A percentile compares a stretch with the other conserved stretches of the same genome.
Evolutionary conservation across 2,888 invertebrate genomes (phyloP).

Genomic region (Dioctria rufipes): DNA sequence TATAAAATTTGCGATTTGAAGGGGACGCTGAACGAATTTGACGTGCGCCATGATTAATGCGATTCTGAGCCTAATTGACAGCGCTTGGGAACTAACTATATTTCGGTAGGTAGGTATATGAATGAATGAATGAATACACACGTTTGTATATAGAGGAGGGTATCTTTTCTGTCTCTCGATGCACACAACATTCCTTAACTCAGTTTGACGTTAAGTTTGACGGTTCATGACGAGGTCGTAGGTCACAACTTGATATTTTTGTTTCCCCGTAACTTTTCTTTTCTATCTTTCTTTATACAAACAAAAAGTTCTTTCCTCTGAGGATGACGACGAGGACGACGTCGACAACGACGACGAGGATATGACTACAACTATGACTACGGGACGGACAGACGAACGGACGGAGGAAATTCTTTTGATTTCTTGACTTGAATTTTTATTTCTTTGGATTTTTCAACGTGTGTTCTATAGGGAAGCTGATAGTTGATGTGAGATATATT

Average conservation of each 20-base stretch:
- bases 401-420: conserved; percentile 41
- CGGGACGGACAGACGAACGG: no score
- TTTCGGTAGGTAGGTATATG: no score
- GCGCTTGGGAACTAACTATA: conserved; percentile 26
- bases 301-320: conserved; percentile 1
- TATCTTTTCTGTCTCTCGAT: not conserved
- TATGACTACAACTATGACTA: no score
- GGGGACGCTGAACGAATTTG: conserved; percentile 20
- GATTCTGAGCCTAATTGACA: conserved; percentile 41
- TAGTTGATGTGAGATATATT: not conserved
- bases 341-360: no score
- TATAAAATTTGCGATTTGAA: not conserved
- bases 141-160: not conserved
- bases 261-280: not conserved
- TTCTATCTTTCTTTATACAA: not conserved
- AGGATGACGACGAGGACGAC: not conserved
- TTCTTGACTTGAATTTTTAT: conserved; percentile 48
- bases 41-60: conserved; percentile 44
- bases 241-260: conserved; percentile 48
- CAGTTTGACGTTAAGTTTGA: conserved; percentile 47
- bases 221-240: conserved; percentile 41
- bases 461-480: not conserved
- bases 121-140: no score
- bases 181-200: conserved; percentile 22
- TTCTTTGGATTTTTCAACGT: conserved; percentile 33